phyloP scores from a whole-genome alignment of 2,888 invertebrate genomes.

The Drosophila kuntzei region DNA sequence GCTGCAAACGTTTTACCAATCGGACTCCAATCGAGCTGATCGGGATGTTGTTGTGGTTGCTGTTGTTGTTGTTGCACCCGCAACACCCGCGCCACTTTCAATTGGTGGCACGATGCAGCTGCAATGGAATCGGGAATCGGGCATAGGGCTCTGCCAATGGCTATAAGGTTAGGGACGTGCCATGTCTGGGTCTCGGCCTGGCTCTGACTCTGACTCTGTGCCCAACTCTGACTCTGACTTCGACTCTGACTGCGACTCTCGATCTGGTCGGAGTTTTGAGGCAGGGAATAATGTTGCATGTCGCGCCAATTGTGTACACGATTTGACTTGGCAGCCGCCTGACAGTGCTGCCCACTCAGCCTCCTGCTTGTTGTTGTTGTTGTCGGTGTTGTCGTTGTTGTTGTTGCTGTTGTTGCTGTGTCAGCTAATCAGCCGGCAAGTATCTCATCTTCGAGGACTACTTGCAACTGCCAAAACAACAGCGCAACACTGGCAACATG shows the following conservation, averaged over 20 bases:
- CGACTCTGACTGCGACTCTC: neutral
- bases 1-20: conserved; percentile 73
- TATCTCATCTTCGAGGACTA: conserved; percentile 84
- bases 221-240: neutral
- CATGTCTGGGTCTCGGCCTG: conserved; percentile 29
- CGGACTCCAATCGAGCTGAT: conserved; percentile 63
- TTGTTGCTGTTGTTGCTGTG: conserved; percentile 70
- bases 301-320: conserved; percentile 82
- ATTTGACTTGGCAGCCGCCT: conserved; percentile 80
- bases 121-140: conserved; percentile 41
- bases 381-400: conserved; percentile 50
- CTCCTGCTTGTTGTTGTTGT: conserved; percentile 47
- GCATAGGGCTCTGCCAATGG: conserved; percentile 38
- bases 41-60: conserved; percentile 50
- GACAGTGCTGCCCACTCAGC: conserved; percentile 76
- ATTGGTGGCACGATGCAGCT: conserved; percentile 59
- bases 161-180: conserved; percentile 52
- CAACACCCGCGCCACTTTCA: conserved; percentile 65
- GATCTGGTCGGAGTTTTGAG: conserved; percentile 4
- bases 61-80: conserved; percentile 47
- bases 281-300: conserved; percentile 70
- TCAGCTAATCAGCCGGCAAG: conserved; percentile 84
- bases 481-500: conserved; percentile 59
- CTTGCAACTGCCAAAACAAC: conserved; percentile 75
- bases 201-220: conserved; percentile 1